Evolutionary conservation across 2,797 vertebrate species (phyloP).

Genomic region (Pseudopleuronectes americanus): DNA sequence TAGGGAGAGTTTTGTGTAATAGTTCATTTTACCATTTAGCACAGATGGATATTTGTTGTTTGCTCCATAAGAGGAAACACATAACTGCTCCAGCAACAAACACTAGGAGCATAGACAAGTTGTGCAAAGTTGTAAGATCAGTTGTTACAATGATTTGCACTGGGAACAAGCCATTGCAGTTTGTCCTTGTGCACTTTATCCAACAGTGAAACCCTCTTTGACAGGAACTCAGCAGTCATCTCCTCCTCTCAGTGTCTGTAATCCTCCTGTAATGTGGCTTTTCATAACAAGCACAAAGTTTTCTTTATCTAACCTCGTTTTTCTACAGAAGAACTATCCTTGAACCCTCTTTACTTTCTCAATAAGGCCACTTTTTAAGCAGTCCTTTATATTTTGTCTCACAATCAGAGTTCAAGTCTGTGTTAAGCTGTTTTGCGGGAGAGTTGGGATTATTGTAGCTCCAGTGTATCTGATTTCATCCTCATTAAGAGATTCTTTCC

Average conservation of each 20-base stretch:
- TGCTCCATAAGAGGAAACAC: conserved; percentile 2
- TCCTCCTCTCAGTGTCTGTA: background rate
- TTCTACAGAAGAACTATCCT: background rate
- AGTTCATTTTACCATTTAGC: conserved; percentile 12
- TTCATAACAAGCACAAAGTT: background rate
- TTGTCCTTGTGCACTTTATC: background rate
- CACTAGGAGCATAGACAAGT: conserved; percentile 6
- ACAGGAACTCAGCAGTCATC: background rate
- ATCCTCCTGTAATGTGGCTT: background rate
- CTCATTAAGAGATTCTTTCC: conserved; percentile 30
- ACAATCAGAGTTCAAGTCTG: background rate
- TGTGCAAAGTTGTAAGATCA: background rate
- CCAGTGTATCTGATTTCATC: conserved; percentile 38
- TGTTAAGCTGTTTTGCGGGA: background rate
- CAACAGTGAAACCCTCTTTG: no score
- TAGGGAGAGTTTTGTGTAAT: no score
- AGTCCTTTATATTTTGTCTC: background rate
- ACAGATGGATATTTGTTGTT: conserved; percentile 16
- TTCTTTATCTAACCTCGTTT: background rate
- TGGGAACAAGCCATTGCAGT: no score
- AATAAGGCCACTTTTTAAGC: background rate
- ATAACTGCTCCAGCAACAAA: conserved; percentile 3
- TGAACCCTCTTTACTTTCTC: background rate
- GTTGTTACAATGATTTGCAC: background rate
- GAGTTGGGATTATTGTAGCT: conserved; percentile 5